Base-by-base conservation (phyloP, 2,888 invertebrate species). In the Hypena proboscidalis region DNA sequence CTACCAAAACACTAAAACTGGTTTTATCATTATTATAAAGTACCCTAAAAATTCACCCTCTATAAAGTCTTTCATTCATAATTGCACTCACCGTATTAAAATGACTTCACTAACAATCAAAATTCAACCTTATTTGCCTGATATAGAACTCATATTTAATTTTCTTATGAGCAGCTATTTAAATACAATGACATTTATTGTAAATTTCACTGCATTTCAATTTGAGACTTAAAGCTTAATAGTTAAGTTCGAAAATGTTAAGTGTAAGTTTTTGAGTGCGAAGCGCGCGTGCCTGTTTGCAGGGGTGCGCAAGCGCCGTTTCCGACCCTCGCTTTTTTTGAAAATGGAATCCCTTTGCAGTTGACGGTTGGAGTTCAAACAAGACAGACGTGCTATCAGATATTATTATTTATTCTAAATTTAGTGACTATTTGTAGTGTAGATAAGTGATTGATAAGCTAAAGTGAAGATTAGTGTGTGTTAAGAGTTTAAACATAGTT, bases 281-380 rank as follows among this genome's bases (percentile, higher is more conserved):
- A 52, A 43, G 44, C 74, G 85, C 88, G 81, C 88, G 89, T 88
- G 87, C 88, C 76, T 48, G 54, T 67, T 59, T 54, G 70, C 70
- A 80, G 75, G 89, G 89, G 88, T 89, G 90, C 90, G 89, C 83
- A 58, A 63, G 74, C 85, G 88, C 79, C 79, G 66, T 77, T 81
- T 83, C 81, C 85, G 82, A 81, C 73, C 74, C 70, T 60, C 69
- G 72, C 67, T 75, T 80, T 86, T 64, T 60, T 85, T 75, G 55
- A 77, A 76, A 77, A 81, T 64, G 62, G 70, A 72, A 75, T 64
- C 70, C 65, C 57, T 67, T 61, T 55, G 59, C 79, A 90, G 90
- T 90, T 85, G 75, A 79, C 80, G 77, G 77, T 79, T 83, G 73
- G 67, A 77, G 73, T 78, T 83, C 73, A 73, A 54, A 52, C 52